Evolutionary conservation across 2,888 invertebrate genomes (phyloP).

Genomic region (Scelioninae gen. 1): DNA sequence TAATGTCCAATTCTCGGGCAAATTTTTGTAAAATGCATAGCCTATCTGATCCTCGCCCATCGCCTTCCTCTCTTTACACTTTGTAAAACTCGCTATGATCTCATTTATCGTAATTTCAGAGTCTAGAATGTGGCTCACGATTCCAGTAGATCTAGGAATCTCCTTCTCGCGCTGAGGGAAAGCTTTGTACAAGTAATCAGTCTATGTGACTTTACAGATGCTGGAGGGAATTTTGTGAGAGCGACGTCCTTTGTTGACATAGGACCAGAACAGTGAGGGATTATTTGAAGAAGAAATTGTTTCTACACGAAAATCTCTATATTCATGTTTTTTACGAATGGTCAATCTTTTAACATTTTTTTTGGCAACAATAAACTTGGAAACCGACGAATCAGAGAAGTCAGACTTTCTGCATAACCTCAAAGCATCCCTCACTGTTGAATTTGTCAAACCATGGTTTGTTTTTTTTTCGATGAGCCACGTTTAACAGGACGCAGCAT

Average conservation of each 20-base stretch:
- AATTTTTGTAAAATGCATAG: too few species aligned
- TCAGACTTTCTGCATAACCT: neutral
- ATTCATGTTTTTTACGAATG: neutral
- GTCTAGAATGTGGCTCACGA: neutral
- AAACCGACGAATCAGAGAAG: neutral
- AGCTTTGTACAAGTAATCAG: neutral
- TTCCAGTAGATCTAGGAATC: neutral
- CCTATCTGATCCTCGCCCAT: too few species aligned
- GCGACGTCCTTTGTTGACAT: neutral
- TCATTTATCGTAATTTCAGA: neutral
- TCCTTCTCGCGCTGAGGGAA: neutral
- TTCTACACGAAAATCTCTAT: neutral
- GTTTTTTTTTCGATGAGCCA: neutral
- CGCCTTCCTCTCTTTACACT: too few species aligned
- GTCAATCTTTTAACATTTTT: neutral
- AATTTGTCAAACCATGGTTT: neutral
- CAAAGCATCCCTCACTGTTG: neutral
- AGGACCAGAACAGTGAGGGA: neutral
- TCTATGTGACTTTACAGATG: neutral
- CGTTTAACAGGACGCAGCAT: neutral
- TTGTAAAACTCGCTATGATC: neutral
- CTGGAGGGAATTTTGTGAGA: neutral
- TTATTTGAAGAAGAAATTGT: neutral
- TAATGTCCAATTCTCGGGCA: too few species aligned
- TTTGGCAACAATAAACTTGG: neutral